Conservation (phyloP, 2,888 invertebrate species). For the Drosophila paramelanica region DNA sequence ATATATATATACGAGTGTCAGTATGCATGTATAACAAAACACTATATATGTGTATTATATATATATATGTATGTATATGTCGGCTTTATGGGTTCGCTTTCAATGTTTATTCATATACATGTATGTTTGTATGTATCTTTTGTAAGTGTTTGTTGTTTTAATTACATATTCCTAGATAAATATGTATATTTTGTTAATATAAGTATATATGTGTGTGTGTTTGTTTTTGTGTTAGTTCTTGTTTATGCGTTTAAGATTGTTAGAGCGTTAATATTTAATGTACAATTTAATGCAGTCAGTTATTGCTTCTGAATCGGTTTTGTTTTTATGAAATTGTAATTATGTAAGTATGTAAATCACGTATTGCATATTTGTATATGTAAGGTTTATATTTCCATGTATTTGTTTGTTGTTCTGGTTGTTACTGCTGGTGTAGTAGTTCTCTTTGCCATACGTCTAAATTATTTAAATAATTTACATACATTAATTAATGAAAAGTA, state of each 20-base stretch:
- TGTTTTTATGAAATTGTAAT: constrained; percentile 20
- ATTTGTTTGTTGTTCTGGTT: constrained; percentile 29
- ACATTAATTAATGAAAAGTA: constrained; percentile 51
- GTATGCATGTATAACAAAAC: constrained; percentile 42
- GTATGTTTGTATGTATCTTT: constrained; percentile 15
- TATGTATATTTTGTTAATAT: constrained; percentile 14
- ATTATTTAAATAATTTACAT: constrained; percentile 59
- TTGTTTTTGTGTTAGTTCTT: constrained; percentile 12
- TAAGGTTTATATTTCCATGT: constrained; percentile 32
- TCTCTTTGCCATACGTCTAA: constrained; percentile 38
- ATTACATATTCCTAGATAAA: constrained; percentile 35
- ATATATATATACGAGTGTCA: constrained; percentile 18
- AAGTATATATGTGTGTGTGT: constrained; percentile 11
- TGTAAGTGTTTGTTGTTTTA: constrained; percentile 9
- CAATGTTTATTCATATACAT: constrained; percentile 42
- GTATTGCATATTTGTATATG: constrained; percentile 52
- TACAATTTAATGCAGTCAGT: constrained; percentile 21
- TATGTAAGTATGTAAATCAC: constrained; percentile 59
- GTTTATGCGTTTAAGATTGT: constrained; percentile 14
- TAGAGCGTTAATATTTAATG: constrained; percentile 30
- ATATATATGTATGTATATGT: constrained; percentile 3
- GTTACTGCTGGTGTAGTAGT: constrained; percentile 34
- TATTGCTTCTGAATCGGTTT: constrained; percentile 23
- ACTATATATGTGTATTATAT: constrained; percentile 33
- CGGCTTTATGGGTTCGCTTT: constrained; percentile 7